A percentile compares a stretch with the other conserved stretches of the same genome.
Evolutionary conservation across 2,797 vertebrate genomes (phyloP).

Genomic region (Scyliorhinus canicula): DNA sequence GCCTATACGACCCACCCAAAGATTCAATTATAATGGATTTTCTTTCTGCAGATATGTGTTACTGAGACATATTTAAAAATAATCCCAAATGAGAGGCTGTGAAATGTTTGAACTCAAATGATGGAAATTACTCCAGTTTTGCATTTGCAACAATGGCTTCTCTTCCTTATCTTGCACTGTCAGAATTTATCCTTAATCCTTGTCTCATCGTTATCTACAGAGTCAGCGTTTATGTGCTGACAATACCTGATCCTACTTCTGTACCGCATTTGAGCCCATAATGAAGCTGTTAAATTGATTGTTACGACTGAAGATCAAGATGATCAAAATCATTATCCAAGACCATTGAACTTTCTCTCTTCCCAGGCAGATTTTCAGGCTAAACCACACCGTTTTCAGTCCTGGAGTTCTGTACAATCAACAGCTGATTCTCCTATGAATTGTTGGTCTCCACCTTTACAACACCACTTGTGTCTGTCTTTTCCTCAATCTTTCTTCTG

Average conservation of each 20-base stretch:
- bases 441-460: not conserved
- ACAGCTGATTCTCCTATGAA: not conserved
- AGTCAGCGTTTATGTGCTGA: not conserved
- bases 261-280: not conserved
- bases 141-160: not conserved
- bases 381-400: not conserved
- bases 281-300: not conserved
- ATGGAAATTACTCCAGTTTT: not conserved
- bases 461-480: not conserved
- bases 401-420: not conserved
- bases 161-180: not conserved
- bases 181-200: not conserved
- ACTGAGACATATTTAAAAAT: not conserved
- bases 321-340: not conserved
- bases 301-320: not conserved
- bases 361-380: not conserved
- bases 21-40: not conserved
- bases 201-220: not conserved
- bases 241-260: not conserved
- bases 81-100: not conserved
- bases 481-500: not conserved
- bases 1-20: too few relatives aligned
- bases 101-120: not conserved
- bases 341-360: not conserved
- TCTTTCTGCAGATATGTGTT: not conserved